Conservation (phyloP, 2,888 invertebrate genomes). For the Phyto melanocephala region DNA sequence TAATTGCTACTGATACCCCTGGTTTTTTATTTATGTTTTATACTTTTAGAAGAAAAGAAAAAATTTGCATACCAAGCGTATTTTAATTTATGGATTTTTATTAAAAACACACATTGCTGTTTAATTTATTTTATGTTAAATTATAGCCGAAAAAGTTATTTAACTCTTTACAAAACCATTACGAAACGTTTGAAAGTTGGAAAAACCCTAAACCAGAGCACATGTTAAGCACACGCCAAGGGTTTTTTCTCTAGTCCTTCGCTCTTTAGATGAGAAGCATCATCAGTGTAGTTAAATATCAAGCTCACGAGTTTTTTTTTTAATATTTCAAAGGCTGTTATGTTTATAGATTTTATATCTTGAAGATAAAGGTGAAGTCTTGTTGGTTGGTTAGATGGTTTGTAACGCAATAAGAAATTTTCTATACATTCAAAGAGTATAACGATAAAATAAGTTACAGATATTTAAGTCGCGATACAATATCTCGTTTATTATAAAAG, state of each 20-base stretch:
- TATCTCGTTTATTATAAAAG: too few species aligned
- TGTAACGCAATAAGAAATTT: not conserved
- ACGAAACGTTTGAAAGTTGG: not conserved
- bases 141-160: slow-evolving; percentile 22
- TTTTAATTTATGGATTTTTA: slow-evolving; percentile 62
- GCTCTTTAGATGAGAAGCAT: not conserved
- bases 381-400: not conserved
- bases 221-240: slow-evolving; percentile 62
- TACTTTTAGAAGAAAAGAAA: slow-evolving; percentile 1
- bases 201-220: slow-evolving; percentile 43
- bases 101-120: slow-evolving; percentile 52
- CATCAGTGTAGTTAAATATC: not conserved
- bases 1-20: slow-evolving; percentile 65
- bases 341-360: not conserved
- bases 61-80: slow-evolving; percentile 67
- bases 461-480: too few species aligned
- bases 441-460: too few species aligned
- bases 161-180: slow-evolving; percentile 56
- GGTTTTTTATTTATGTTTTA: not conserved
- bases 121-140: slow-evolving; percentile 49
- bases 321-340: not conserved
- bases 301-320: not conserved
- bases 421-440: too few species aligned
- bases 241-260: not conserved
- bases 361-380: not conserved